Base-by-base conservation (phyloP, 2,888 invertebrate genomes). In the Orthosia gracilis region DNA sequence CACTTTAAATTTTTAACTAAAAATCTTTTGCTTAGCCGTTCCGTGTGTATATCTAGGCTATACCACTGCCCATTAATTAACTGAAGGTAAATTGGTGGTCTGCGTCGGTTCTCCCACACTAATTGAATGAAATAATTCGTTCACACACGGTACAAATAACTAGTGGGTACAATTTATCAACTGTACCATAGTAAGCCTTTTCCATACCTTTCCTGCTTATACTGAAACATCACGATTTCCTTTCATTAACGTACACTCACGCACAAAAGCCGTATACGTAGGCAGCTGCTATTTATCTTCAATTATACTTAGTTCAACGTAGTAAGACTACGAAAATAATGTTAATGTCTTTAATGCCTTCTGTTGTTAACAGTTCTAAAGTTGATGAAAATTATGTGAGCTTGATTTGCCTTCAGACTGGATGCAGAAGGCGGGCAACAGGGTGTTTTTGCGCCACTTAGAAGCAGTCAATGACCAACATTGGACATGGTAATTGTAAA, bases 201-300 rank as follows among this genome's bases (percentile, higher is more conserved):
- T 7, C 12, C 17, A 31, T 45, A 77, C 65, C 76, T 55, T 69
- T 55, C 21, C 52, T 15, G 17, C 18, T 26, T 15, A 49, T 17
- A 47, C 13, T 67, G 23, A 76, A 67, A 52, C 49, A 57, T 62
- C 31, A 64, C 49, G 11, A 69, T 61, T 50, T n/a, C 18, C 49
- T 21, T 21, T 59, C 49, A 70, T 55, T 55, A 49, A 1, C 7
- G 21, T 65, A 55, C 45, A 71, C 54, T 55, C 45, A 50, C n/a
- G 17, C 50, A 61, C 70, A 26, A 61, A 65, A 61, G 64, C 65
- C 21, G 4, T 23, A 18, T n/a, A 26, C 68, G 50, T 40, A n/a
- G 49, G 23, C 54, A 54, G 12, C n/a, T 61, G 45, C 50, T 52
- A 77, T 70, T 76, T 64, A 70, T 77, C 61, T 50, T 77, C 61